Evolutionary conservation across 2,113 vertebrate genomes (phyloP), one percentile per base, ranked within the genome.

Genomic region (Nibea coibor): DNA sequence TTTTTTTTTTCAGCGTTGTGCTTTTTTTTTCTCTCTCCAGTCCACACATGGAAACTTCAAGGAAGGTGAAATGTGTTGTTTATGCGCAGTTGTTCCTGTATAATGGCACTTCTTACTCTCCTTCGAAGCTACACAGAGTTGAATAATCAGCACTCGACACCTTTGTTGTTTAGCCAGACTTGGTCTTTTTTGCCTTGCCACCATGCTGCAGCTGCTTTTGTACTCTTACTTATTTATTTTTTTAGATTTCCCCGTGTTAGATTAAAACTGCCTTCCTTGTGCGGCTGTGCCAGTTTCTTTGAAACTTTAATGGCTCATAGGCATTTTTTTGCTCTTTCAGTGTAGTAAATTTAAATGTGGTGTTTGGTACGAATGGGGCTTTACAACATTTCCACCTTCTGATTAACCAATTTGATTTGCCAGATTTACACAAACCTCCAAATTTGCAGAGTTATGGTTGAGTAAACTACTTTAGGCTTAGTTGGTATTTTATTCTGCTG

Each of bases 31-130:
- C 43, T 16, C 47, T 10, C 69, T 74, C 43, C 12, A 20, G 53
- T 87, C 47, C 53, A 67, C 64, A 81, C 69, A 82, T 85, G 78
- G 71, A 86, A 90, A 87, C 56, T 85, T 73, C 9, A 54, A 63
- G 72, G 61, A 69, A 74, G 48, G 58, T 77, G 8, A 83, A 79
- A 72, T 72, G 16, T 64, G 53, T 82, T 81, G 71, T 86, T 80
- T 81, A 72, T 83, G 75, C 22, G 16, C 66, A 28, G 70, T 79
- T 81, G 43, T 83, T 70, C 31, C 63, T 51, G 43, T 81, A 17
- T 66, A 54, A 73, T 66, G 15, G 53, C 2, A 26, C 69, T 78
- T 82, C 35, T 72, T 65, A 63, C 51, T 62, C 53, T 61, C 28
- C 20, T 19, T 50, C 2, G 6, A n/a, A 63, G 22, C 78, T 78